Evolutionary conservation across 2,888 invertebrate species (phyloP), one percentile per base, ranked within the genome.

Genomic region (Smittia aterrima): DNA sequence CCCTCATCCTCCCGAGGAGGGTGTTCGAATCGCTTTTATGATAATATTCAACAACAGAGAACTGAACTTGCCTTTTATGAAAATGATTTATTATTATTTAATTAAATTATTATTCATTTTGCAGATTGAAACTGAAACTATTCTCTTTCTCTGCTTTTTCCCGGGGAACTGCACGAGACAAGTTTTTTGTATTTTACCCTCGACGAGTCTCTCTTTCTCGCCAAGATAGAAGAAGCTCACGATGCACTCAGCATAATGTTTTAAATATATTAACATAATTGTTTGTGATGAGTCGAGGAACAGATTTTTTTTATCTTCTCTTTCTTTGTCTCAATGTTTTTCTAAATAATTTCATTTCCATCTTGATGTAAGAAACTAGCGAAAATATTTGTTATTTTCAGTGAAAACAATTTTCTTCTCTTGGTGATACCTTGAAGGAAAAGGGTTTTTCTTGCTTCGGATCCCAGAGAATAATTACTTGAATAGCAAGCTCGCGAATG

Each of bases 251-350:
- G 32, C 32, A 32, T 32, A 32, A 32, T 67, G 41, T 27, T 70
- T 70, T 53, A 70, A 70, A 70, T 70, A 27, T 53, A 70, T 70
- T 70, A 70, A 41, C 70, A 70, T 70, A 70, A 70, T 70, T 70
- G 70, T 70, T 70, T 70, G 22, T 54, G 70, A 70, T 70, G 67
- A 67, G 67, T 22, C 6, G 70, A 53, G 32, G 53, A 53, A 53
- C 18, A 70, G 22, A 70, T 58, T 22, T 18, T 20, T 58, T 58
- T 18, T 11, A 70, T 58, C 11, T 18, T 20, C 18, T 58, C 22
- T 11, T 47, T 47, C 16, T 47, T 11, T 47, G 11, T 47, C 32
- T 32, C 32, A 32, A 32, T 32, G 32, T 47, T 18, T 47, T n/a
- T 47, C 53, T n/a, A 47, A 47, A 47, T 47, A 47, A 47, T 47